Percentiles rank a stretch among this genome's conserved stretches.
Conservation (phyloP, 2,113 vertebrate genomes). For the Ploceus nigricollis region DNA sequence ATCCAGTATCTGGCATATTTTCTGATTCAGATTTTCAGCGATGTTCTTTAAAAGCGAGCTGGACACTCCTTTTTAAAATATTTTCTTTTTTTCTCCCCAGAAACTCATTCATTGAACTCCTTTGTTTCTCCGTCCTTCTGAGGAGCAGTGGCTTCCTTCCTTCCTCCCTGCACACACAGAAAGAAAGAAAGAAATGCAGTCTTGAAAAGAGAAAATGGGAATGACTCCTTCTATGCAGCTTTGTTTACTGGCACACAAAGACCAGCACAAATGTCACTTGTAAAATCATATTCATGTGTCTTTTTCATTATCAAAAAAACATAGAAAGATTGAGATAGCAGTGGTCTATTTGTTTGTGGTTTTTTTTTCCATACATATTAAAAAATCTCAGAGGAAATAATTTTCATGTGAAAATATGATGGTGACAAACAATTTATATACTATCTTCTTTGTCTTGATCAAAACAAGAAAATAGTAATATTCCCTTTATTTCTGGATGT, state of each 20-base stretch:
- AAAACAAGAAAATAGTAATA: neutral
- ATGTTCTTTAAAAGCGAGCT: neutral
- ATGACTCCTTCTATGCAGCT: neutral
- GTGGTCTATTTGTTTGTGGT: accelerated
- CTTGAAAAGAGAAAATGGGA: neutral
- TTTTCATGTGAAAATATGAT: neutral
- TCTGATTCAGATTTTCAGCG: neutral
- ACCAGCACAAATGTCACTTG: neutral
- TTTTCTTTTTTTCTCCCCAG: too few species aligned
- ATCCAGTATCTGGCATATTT: neutral
- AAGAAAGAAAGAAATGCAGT: neutral
- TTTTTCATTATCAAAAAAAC: neutral
- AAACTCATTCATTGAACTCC: neutral
- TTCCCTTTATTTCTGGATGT: neutral
- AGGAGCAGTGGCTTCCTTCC: neutral
- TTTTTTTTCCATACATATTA: neutral
- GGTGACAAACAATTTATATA: neutral
- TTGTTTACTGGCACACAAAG: neutral
- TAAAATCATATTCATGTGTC: neutral
- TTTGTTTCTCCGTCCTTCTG: neutral
- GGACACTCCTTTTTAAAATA: neutral
- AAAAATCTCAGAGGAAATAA: neutral
- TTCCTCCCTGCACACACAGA: neutral
- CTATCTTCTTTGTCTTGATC: neutral
- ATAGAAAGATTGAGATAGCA: neutral